Conservation (phyloP, 2,888 invertebrate species). For the Rapana venosa region DNA sequence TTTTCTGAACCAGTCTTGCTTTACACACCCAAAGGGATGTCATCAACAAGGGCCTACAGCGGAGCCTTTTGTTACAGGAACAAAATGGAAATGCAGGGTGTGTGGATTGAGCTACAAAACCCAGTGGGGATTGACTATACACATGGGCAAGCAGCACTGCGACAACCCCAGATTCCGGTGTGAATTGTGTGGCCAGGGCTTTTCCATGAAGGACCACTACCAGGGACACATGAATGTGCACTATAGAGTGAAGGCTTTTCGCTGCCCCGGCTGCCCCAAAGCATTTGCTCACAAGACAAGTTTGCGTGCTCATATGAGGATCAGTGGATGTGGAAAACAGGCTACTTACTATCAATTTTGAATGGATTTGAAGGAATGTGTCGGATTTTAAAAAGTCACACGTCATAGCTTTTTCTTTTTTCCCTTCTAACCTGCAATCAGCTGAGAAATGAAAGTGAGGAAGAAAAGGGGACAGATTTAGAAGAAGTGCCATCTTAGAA, state of each 20-base stretch:
- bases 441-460: too few species aligned
- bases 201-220: slow-evolving; percentile 38
- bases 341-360: neutral
- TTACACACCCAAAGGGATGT: neutral
- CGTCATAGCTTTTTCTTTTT: too few species aligned
- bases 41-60: neutral
- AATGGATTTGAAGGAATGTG: too few species aligned
- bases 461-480: too few species aligned
- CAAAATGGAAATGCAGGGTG: slow-evolving; percentile 19
- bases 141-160: slow-evolving; percentile 28
- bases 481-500: too few species aligned
- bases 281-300: slow-evolving; percentile 39
- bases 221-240: slow-evolving; percentile 42
- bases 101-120: slow-evolving; percentile 28
- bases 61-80: neutral
- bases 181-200: slow-evolving; percentile 30
- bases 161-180: slow-evolving; percentile 31
- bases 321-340: neutral
- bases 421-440: too few species aligned
- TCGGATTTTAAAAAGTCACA: too few species aligned
- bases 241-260: slow-evolving; percentile 31
- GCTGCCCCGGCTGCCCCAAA: slow-evolving; percentile 30
- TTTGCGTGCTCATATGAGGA: slow-evolving; percentile 28
- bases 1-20: neutral
- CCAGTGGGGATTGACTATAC: slow-evolving; percentile 28